These are phyloP conservation scores for Plectrocnemia conspersa DNA, from an alignment of 1,140 invertebrate genomes.

Conservation along the genomic window DNA sequence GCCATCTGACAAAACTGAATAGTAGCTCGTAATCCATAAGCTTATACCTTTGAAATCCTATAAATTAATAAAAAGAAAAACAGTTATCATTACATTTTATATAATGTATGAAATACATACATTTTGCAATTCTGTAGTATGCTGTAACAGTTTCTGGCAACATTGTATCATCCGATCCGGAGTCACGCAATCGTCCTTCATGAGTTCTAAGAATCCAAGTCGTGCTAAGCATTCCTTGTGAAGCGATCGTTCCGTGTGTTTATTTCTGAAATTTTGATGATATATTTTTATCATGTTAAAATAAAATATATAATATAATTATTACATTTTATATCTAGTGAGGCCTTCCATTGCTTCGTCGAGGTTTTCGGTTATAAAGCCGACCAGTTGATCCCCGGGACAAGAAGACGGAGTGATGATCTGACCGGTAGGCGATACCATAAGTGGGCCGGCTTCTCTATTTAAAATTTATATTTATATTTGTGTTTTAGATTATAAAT, in stretches of 20 bases:
- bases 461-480: constrained; percentile 29
- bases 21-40: constrained; percentile 83
- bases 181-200: constrained; percentile 86
- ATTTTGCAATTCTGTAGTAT: constrained; percentile 43
- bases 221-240: constrained; percentile 60
- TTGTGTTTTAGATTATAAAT: neutral
- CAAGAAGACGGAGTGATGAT: constrained; percentile 88
- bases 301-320: neutral
- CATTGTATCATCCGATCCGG: constrained; percentile 84
- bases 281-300: constrained; percentile 3
- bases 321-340: constrained; percentile 69
- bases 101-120: constrained; percentile 14
- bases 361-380: constrained; percentile 76
- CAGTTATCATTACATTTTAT: neutral
- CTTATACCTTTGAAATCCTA: constrained; percentile 55
- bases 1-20: constrained; percentile 85
- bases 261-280: constrained; percentile 58
- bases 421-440: constrained; percentile 89
- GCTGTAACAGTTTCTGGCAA: constrained; percentile 63
- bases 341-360: constrained; percentile 65
- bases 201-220: constrained; percentile 64
- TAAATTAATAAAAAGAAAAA: constrained; percentile 35
- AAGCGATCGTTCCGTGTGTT: constrained; percentile 69
- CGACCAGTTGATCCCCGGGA: constrained; percentile 76
- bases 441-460: constrained; percentile 83